phyloP scores from a whole-genome alignment of 53 echinoderm and acorn worm genomes.

The Actinopyga echinites region DNA sequence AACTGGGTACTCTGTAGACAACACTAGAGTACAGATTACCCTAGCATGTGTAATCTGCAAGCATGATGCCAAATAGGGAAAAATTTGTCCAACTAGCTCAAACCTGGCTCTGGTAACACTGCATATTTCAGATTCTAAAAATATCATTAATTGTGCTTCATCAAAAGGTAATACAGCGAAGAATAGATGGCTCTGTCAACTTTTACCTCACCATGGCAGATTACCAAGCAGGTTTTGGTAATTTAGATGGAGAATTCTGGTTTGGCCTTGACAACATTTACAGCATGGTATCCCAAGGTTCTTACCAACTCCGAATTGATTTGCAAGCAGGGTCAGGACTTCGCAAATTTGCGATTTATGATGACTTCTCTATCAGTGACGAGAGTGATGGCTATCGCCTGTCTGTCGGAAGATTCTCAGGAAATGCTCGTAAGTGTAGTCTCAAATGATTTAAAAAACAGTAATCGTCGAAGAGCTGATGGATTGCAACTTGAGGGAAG shows the following conservation, averaged over 20 bases:
- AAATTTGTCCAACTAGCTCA: no score
- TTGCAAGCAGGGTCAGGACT: neutral
- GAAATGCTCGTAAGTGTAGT: constrained; percentile 31
- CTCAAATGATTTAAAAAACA: no score
- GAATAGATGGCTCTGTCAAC: neutral
- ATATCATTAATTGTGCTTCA: no score
- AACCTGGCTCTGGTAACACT: no score
- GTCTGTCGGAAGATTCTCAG: neutral
- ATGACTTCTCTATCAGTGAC: constrained; percentile 23
- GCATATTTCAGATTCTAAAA: no score
- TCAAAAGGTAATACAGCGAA: constrained; percentile 11
- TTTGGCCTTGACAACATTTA: constrained; percentile 31
- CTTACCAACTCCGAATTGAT: neutral
- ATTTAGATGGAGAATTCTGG: constrained; percentile 30
- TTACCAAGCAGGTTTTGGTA: constrained; percentile 4
- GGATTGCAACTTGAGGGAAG: no score
- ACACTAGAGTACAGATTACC: no score
- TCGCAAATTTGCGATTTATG: constrained; percentile 10
- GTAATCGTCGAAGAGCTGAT: no score
- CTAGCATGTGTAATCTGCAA: no score
- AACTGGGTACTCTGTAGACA: no score
- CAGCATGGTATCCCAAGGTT: neutral
- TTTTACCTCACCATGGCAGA: neutral
- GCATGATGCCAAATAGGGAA: no score
- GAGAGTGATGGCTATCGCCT: constrained; percentile 26